phyloP scores from a whole-genome alignment of 2,113 vertebrate species.

The Polypterus senegalus region DNA sequence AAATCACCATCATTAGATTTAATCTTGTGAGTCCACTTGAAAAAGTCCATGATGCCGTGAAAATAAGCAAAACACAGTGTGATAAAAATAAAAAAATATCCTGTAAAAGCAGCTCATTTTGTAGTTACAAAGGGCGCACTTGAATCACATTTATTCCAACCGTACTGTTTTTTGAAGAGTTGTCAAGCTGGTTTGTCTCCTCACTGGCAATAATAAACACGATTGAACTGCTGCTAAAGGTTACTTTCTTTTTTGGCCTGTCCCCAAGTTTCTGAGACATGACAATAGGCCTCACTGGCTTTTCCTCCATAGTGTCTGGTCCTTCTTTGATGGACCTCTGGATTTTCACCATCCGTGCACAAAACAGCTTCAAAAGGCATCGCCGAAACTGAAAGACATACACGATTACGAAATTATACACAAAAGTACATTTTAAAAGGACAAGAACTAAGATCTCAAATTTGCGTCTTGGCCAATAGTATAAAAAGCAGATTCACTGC shows the following conservation, averaged over 20 bases:
- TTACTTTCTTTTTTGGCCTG: conserved; percentile 80
- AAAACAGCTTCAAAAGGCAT: conserved; percentile 68
- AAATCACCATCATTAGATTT: no score
- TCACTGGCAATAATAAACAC: conserved; percentile 80
- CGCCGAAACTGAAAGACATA: conserved; percentile 59
- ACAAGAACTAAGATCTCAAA: no score
- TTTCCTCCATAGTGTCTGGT: conserved; percentile 39
- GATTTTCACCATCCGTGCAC: conserved; percentile 54
- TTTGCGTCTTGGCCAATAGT: no score
- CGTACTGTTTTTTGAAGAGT: conserved; percentile 33
- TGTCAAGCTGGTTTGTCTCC: conserved; percentile 50
- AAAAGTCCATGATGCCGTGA: no score
- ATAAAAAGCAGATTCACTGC: no score
- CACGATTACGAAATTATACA: no score
- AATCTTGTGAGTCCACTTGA: no score
- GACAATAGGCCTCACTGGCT: conserved; percentile 62
- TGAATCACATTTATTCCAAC: conserved; percentile 63
- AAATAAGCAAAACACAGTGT: no score
- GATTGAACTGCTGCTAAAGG: conserved; percentile 78
- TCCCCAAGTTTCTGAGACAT: conserved; percentile 45
- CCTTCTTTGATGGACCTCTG: conserved; percentile 51
- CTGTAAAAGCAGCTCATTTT: neutral
- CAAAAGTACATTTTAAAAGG: no score
- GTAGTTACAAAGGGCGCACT: conserved; percentile 57
- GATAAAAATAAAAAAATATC: neutral